Conservation (phyloP, 2,888 invertebrate genomes). For the Quadroppia sp. region DNA sequence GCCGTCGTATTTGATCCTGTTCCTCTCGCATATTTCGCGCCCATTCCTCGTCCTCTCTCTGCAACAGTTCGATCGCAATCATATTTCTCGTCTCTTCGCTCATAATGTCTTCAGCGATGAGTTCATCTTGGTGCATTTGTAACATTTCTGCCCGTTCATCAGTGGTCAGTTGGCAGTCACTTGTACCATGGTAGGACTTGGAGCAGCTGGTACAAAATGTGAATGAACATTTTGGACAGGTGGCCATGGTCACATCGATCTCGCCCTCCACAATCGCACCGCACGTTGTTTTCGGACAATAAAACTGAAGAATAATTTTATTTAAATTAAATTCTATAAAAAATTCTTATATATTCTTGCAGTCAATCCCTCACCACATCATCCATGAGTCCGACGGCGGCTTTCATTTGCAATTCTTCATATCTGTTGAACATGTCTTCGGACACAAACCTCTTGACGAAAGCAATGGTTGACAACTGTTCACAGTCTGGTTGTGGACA, state of each 20-base stretch:
- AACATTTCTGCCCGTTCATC: not conserved
- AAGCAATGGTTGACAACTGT: not conserved
- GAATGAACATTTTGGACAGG: not conserved
- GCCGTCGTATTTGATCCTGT: not conserved
- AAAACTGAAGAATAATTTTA: not conserved
- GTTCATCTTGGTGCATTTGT: not conserved
- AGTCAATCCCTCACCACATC: conserved; percentile 13
- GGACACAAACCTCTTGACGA: not conserved
- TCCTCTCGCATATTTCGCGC: not conserved
- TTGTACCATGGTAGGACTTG: not conserved
- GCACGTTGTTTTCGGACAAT: not conserved
- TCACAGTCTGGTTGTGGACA: not conserved
- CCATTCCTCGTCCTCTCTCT: not conserved
- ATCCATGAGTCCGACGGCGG: not conserved
- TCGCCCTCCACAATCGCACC: not conserved
- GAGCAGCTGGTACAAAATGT: conserved; percentile 8
- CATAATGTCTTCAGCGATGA: not conserved
- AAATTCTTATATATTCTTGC: not conserved
- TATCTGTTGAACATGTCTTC: not conserved
- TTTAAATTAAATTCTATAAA: not conserved
- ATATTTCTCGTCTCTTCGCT: not conserved
- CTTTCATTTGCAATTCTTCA: not conserved
- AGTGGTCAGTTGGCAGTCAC: not conserved
- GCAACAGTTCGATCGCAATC: not conserved
- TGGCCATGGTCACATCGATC: not conserved